These are phyloP conservation scores for Geothlypis trichas DNA, from an alignment of 2,113 vertebrate genomes.

Conservation along the genomic window DNA sequence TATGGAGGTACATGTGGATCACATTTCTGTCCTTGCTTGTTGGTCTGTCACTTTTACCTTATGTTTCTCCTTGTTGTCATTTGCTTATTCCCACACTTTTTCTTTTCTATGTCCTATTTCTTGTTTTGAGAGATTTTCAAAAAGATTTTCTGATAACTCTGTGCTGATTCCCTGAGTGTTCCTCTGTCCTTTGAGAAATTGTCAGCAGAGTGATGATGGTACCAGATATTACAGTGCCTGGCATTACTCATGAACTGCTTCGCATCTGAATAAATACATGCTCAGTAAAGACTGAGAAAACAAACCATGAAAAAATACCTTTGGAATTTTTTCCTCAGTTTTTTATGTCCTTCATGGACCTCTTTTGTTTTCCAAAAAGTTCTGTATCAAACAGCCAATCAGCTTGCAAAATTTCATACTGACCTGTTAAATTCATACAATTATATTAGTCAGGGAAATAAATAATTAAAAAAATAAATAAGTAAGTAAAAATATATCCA, in stretches of 20 bases:
- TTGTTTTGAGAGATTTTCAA: background rate
- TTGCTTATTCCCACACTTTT: background rate
- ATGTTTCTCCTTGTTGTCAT: background rate
- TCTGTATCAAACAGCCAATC: background rate
- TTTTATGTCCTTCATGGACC: background rate
- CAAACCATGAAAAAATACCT: background rate
- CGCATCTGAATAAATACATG: background rate
- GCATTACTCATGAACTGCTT: background rate
- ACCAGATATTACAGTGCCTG: background rate
- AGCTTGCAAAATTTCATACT: background rate
- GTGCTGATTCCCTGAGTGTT: background rate
- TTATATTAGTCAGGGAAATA: background rate
- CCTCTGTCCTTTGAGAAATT: background rate
- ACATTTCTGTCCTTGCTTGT: background rate
- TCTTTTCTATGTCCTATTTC: background rate
- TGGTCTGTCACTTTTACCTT: background rate
- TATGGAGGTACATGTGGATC: accelerated
- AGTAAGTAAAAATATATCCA: no score
- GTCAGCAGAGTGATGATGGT: no score
- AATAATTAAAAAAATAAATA: background rate
- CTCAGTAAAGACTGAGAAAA: background rate
- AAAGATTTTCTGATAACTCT: background rate
- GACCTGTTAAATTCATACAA: background rate
- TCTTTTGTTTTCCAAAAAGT: background rate
- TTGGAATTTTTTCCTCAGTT: background rate